A percentile compares a stretch with the other conserved stretches of the same genome.
Evolutionary conservation across 30 jellyfish, hydroid and myxozoan genomes (phyloP).

Genomic region (Hydractinia symbiolongicarpus): DNA sequence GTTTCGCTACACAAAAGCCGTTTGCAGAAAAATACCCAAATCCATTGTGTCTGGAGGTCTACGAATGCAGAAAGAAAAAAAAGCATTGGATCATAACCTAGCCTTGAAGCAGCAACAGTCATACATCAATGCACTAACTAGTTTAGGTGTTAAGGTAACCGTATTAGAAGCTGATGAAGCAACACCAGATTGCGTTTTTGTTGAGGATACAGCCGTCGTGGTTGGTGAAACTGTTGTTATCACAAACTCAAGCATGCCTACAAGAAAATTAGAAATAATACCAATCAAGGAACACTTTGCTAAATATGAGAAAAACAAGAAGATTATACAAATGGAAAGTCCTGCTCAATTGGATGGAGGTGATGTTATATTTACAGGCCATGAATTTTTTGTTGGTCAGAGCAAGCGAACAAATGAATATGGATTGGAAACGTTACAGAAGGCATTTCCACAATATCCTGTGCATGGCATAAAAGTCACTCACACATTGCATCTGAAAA

Average conservation of each 20-base stretch:
- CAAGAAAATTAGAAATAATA: constrained; percentile 17
- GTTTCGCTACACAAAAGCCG: constrained; percentile 49
- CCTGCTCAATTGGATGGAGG: constrained; percentile 95
- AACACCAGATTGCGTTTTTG: constrained; percentile 89
- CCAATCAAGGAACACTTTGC: background rate
- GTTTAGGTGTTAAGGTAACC: constrained; percentile 49
- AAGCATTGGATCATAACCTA: constrained; percentile 43
- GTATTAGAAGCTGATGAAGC: constrained; percentile 70
- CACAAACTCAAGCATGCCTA: constrained; percentile 53
- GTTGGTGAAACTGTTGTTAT: constrained; percentile 54
- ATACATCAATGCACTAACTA: constrained; percentile 33
- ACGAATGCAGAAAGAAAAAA: constrained; percentile 34
- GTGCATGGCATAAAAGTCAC: constrained; percentile 52
- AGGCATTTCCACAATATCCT: constrained; percentile 54
- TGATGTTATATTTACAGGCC: constrained; percentile 86
- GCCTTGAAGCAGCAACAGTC: constrained; percentile 46
- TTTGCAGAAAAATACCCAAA: constrained; percentile 69
- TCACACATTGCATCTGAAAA: constrained; percentile 62
- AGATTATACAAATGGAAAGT: constrained; percentile 42
- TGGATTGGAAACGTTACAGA: constrained; percentile 37
- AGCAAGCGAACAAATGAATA: constrained; percentile 59
- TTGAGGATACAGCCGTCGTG: constrained; percentile 91
- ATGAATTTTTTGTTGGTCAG: constrained; percentile 80
- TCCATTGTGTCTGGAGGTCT: constrained; percentile 58
- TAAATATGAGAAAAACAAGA: constrained; percentile 15